Conservation (phyloP, 2,797 vertebrate species). For the Chelidonichthys spinosus region DNA sequence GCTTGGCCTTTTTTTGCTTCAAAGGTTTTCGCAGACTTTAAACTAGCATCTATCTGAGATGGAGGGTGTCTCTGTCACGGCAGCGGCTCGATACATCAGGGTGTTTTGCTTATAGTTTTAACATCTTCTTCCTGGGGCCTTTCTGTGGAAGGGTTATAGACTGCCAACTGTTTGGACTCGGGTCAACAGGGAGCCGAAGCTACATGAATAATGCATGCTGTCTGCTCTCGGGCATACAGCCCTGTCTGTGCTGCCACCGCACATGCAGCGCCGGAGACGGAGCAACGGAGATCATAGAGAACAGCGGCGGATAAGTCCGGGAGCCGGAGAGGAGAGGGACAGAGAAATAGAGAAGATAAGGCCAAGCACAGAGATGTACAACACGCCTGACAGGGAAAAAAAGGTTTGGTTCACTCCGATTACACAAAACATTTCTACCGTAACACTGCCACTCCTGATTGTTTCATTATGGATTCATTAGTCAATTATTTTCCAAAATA, state of each 20-base stretch:
- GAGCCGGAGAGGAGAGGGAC: conserved; percentile 17
- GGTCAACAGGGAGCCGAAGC: conserved; percentile 66
- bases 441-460: neutral
- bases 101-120: conserved; percentile 53
- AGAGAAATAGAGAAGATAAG: conserved; percentile 11
- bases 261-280: conserved; percentile 46
- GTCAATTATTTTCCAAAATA: neutral
- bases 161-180: conserved; percentile 76
- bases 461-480: neutral
- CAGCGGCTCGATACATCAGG: conserved; percentile 51
- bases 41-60: conserved; percentile 13
- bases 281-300: conserved; percentile 58
- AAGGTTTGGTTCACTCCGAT: conserved; percentile 4
- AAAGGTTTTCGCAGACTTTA: conserved; percentile 24
- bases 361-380: conserved; percentile 17
- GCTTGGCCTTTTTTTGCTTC: conserved; percentile 15
- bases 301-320: conserved; percentile 48
- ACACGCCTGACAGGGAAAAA: neutral
- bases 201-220: conserved; percentile 79
- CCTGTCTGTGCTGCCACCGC: conserved; percentile 73
- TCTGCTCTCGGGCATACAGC: conserved; percentile 71
- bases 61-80: conserved; percentile 31
- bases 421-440: neutral
- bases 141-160: conserved; percentile 68
- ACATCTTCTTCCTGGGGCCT: conserved; percentile 56